Evolutionary conservation across 2,113 vertebrate genomes (phyloP).

Genomic region (Aphyosemion australe): DNA sequence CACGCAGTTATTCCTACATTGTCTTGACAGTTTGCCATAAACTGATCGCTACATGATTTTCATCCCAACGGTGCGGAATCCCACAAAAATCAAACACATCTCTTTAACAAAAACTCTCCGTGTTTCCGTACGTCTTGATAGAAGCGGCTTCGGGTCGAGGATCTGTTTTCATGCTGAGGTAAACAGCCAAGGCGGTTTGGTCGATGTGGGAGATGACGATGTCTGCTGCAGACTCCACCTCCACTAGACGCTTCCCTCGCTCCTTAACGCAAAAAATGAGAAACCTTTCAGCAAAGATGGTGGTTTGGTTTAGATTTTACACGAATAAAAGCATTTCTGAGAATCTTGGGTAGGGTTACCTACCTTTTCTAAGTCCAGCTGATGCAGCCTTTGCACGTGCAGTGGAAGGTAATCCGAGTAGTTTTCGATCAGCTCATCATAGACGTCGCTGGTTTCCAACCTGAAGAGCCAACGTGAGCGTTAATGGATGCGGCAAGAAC

Average conservation of each 20-base stretch:
- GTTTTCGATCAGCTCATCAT: conserved; percentile 90
- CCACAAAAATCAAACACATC: background rate
- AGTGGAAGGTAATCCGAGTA: conserved; percentile 91
- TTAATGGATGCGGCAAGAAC: background rate
- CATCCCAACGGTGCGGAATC: background rate
- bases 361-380: conserved; percentile 97
- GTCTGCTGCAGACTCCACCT: conserved; percentile 88
- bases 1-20: background rate
- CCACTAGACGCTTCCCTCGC: conserved; percentile 87
- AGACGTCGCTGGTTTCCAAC: conserved; percentile 87
- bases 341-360: no score
- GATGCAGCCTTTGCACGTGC: conserved; percentile 95
- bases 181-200: conserved; percentile 91
- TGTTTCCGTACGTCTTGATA: conserved; percentile 88
- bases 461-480: conserved; percentile 62
- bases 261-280: conserved; percentile 77
- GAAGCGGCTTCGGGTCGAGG: conserved; percentile 93
- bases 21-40: no score
- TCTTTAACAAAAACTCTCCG: background rate
- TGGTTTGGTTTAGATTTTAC: background rate
- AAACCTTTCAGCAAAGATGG: background rate
- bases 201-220: conserved; percentile 91
- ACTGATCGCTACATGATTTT: background rate
- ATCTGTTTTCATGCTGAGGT: conserved; percentile 96
- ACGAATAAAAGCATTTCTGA: background rate